Evolutionary conservation across 2,113 vertebrate species (phyloP).

Genomic region (Ophthalmolycus amberensis): DNA sequence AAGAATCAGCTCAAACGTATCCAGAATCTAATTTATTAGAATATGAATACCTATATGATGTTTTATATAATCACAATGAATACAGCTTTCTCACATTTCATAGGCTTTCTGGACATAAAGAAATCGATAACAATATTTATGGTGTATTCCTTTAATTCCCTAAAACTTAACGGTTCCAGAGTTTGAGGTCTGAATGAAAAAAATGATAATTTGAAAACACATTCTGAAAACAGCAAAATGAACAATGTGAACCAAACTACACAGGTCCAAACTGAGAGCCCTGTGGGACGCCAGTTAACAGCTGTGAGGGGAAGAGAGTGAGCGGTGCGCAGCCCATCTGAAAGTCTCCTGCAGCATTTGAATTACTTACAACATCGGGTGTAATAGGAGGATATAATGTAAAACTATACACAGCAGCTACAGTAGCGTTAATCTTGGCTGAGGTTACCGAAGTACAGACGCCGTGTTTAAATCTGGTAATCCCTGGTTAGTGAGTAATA

Average conservation of each 20-base stretch:
- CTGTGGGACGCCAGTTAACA: constrained; percentile 30
- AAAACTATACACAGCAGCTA: constrained; percentile 27
- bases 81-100: constrained; percentile 18
- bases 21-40: constrained; percentile 66
- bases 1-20: constrained; percentile 17
- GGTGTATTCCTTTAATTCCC: constrained; percentile 31
- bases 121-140: constrained; percentile 13
- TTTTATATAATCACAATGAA: constrained; percentile 46
- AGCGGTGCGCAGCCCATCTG: not conserved
- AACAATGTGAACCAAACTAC: constrained; percentile 20
- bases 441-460: constrained; percentile 22
- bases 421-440: constrained; percentile 22
- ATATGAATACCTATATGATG: constrained; percentile 52
- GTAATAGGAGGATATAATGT: constrained; percentile 6
- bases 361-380: constrained; percentile 2
- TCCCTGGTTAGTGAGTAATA: not conserved
- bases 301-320: not conserved
- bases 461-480: not conserved
- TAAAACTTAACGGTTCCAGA: constrained; percentile 38
- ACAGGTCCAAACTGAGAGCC: constrained; percentile 15
- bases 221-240: constrained; percentile 15
- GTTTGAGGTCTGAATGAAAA: constrained; percentile 44
- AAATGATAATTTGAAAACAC: constrained; percentile 24
- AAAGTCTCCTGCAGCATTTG: constrained; percentile 10
- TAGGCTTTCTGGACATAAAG: constrained; percentile 20